Evolutionary conservation across 2,888 invertebrate species (phyloP).

Genomic region (Cetonia aurata): DNA sequence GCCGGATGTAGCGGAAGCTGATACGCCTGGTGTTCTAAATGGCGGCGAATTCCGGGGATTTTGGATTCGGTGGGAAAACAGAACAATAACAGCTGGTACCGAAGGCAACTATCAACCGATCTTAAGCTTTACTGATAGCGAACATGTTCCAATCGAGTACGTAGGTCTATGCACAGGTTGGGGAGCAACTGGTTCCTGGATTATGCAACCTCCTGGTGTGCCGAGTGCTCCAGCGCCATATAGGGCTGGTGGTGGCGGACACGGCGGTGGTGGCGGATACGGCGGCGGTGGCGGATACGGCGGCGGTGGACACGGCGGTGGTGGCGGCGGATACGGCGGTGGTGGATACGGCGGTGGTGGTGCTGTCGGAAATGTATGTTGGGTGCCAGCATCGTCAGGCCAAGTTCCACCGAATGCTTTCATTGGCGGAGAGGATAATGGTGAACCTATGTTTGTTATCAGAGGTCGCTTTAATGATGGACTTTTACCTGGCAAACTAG

Average conservation of each 20-base stretch:
- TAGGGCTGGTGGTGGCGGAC: neutral
- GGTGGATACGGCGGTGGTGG: conserved; percentile 41
- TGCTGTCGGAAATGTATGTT: conserved; percentile 65
- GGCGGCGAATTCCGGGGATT: conserved; percentile 84
- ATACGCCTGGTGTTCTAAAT: conserved; percentile 81
- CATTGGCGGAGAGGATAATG: conserved; percentile 74
- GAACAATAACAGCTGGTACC: conserved; percentile 64
- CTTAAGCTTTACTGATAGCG: conserved; percentile 78
- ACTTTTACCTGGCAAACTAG: conserved; percentile 84
- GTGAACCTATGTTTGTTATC: conserved; percentile 75
- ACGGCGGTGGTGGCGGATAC: neutral
- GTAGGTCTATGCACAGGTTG: conserved; percentile 86
- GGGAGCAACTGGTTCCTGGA: conserved; percentile 87
- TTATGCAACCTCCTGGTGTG: conserved; percentile 71
- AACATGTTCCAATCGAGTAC: conserved; percentile 78
- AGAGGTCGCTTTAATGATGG: conserved; percentile 79
- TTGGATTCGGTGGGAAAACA: conserved; percentile 85
- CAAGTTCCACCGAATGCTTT: conserved; percentile 82
- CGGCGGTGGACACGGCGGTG: conserved; percentile 48
- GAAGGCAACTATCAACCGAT: conserved; percentile 80
- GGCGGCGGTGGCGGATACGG: neutral
- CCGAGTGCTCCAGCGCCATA: conserved; percentile 49
- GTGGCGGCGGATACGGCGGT: conserved; percentile 40
- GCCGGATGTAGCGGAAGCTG: conserved; percentile 67
- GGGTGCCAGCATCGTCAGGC: conserved; percentile 77